Conservation (phyloP, 2,797 vertebrate genomes). For the Anabas testudineus region DNA sequence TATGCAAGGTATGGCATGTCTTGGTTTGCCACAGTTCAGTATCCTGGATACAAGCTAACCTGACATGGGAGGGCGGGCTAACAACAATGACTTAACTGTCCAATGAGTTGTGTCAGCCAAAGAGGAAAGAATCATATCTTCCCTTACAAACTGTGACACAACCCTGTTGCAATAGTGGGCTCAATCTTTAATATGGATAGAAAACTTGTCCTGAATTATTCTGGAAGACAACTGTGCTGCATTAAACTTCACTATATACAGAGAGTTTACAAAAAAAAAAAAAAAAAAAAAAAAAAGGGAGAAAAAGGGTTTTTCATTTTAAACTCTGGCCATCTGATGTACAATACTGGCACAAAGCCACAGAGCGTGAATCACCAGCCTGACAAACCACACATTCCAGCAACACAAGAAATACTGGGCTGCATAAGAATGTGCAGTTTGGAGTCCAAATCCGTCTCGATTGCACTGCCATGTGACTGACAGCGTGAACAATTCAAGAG, state of each 20-base stretch:
- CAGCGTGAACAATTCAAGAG: conserved; percentile 22
- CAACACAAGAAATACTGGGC: conserved; percentile 39
- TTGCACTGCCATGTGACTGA: conserved; percentile 62
- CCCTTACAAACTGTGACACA: conserved; percentile 19
- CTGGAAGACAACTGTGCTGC: not conserved
- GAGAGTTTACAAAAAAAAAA: not conserved
- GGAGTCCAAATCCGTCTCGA: conserved; percentile 53
- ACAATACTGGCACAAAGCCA: conserved; percentile 7
- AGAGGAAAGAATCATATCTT: conserved; percentile 34
- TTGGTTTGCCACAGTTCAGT: conserved; percentile 46
- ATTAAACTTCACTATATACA: not conserved
- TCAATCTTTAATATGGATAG: not conserved
- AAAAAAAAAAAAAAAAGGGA: too few relatives aligned
- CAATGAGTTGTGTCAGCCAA: conserved; percentile 56
- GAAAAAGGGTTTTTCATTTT: not conserved
- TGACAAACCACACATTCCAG: conserved; percentile 49
- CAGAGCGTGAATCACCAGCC: conserved; percentile 30
- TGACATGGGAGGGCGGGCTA: conserved; percentile 32
- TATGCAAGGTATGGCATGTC: conserved; percentile 32
- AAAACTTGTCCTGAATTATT: too few relatives aligned
- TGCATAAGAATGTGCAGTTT: conserved; percentile 54
- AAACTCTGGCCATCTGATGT: not conserved
- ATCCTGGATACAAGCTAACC: conserved; percentile 65
- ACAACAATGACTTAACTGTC: conserved; percentile 57
- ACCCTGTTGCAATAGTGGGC: not conserved